Evolutionary conservation across 2,113 vertebrate genomes (phyloP), one percentile per base, ranked within the genome.

Genomic region (Indri indri): DNA sequence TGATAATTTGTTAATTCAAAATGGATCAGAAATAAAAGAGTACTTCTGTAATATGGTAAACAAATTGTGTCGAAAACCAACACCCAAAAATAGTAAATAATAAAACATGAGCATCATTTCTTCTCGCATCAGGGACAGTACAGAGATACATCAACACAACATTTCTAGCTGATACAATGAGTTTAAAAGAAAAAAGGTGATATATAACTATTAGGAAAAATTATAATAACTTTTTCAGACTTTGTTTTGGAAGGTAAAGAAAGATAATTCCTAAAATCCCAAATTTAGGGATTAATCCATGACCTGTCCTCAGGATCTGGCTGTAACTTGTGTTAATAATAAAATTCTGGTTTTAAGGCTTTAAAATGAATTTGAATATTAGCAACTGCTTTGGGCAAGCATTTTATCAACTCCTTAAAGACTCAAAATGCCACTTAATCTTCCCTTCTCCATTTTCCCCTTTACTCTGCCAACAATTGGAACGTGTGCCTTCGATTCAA

Each of bases 401-500:
- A n/a, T 91, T 94, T 93, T 81, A 90, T 91, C 81, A 42, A 9
- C 57, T 82, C 17, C 47, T 95, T 94, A 54, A 81, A 80, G 81
- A 80, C 45, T 96, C 6, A 70, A 59, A 85, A 90, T 1, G 42
- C 42, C 89, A 52, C 20, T 50, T 80, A 84, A 93, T 81, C 27
- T 90, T 93, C 30, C 52, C 27, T 71, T 66, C 57, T 84, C 59
- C 66, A n/a, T 22, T 77, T 61, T 93, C 42, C 73, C 50, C 83
- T 93, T 85, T 91, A 65, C 59, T 85, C 40, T 82, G 85, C 96
- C 96, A 97, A 88, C 47, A 91, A 63, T 8, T 88, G 66, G 42
- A 96, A 92, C 2, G 18, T 79, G 50, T 59, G 42, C 63, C 90
- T 96, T 96, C 86, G 81, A 94, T 94, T 91, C 86, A 76, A 93